Conservation (phyloP, 2,797 vertebrate genomes). For the Pogonophryne albipinna region DNA sequence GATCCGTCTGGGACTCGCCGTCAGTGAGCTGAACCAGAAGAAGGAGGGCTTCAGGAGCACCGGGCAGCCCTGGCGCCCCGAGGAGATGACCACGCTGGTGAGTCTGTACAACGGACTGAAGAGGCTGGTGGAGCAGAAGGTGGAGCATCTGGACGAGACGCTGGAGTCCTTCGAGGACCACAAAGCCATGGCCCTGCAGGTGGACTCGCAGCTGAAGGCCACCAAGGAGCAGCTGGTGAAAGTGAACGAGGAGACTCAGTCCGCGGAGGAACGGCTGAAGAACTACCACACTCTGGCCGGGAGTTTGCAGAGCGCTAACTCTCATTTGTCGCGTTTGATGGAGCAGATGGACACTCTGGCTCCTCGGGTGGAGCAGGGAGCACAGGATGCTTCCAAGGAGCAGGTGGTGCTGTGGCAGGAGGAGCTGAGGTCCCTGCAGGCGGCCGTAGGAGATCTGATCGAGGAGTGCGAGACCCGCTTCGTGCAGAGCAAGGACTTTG, state of each 20-base stretch:
- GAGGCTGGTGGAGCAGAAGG: conserved; percentile 90
- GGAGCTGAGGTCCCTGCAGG: conserved; percentile 89
- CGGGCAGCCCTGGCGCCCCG: conserved; percentile 94
- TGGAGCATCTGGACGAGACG: conserved; percentile 88
- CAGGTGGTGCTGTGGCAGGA: conserved; percentile 92
- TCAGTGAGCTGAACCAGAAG: conserved; percentile 95
- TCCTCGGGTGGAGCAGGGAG: conserved; percentile 88
- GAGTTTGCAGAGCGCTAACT: conserved; percentile 90
- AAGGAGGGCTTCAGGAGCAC: conserved; percentile 96
- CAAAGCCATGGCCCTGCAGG: conserved; percentile 87
- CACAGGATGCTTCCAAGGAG: conserved; percentile 86
- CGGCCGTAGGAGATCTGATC: conserved; percentile 87
- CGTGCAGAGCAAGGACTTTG: conserved; percentile 96
- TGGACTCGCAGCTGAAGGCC: conserved; percentile 88
- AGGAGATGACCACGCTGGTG: conserved; percentile 91
- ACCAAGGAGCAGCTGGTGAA: conserved; percentile 88
- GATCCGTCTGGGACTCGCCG: conserved; percentile 85
- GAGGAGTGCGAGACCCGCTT: conserved; percentile 94
- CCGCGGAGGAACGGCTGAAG: conserved; percentile 94
- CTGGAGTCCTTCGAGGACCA: conserved; percentile 89
- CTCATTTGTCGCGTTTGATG: conserved; percentile 89
- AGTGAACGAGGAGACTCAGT: conserved; percentile 93
- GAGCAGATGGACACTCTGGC: conserved; percentile 92
- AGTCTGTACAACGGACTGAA: conserved; percentile 89
- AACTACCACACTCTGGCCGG: conserved; percentile 92